These are phyloP conservation scores for Ochotona curzoniae DNA, from an alignment of 2,113 vertebrate genomes.

Conservation along the genomic window DNA sequence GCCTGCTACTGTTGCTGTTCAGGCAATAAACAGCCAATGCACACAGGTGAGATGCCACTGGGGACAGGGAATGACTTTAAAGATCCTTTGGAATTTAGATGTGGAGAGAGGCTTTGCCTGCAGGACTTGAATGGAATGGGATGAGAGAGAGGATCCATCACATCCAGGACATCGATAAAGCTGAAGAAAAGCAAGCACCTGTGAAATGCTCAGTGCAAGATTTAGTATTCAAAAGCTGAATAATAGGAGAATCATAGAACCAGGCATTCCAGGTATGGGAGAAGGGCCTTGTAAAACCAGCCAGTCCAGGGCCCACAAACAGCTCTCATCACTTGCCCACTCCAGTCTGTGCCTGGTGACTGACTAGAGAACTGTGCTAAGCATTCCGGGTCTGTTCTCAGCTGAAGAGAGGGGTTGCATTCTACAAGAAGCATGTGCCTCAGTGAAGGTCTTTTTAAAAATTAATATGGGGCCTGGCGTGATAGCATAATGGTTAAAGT, in stretches of 20 bases:
- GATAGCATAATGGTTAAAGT: too few relatives aligned
- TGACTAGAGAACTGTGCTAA: background rate
- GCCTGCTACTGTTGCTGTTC: too few relatives aligned
- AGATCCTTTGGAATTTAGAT: background rate
- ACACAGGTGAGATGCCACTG: background rate
- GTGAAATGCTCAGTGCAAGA: background rate
- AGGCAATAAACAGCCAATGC: background rate
- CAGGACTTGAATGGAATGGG: background rate
- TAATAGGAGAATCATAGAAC: constrained; percentile 27
- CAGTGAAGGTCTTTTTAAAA: background rate
- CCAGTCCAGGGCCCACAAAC: background rate
- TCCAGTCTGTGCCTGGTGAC: background rate
- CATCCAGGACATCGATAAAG: background rate
- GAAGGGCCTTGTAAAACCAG: background rate
- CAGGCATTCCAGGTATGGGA: background rate
- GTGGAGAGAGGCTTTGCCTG: background rate
- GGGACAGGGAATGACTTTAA: background rate
- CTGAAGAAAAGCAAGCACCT: background rate
- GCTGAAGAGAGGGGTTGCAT: background rate
- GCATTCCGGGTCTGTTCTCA: constrained; percentile 50
- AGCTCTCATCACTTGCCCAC: background rate
- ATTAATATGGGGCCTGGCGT: too few relatives aligned
- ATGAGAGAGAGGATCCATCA: background rate
- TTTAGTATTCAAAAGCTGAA: background rate
- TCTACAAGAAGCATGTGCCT: constrained; percentile 50